phyloP scores from a whole-genome alignment of 2,113 vertebrate species.

The Tyrannus savana region DNA sequence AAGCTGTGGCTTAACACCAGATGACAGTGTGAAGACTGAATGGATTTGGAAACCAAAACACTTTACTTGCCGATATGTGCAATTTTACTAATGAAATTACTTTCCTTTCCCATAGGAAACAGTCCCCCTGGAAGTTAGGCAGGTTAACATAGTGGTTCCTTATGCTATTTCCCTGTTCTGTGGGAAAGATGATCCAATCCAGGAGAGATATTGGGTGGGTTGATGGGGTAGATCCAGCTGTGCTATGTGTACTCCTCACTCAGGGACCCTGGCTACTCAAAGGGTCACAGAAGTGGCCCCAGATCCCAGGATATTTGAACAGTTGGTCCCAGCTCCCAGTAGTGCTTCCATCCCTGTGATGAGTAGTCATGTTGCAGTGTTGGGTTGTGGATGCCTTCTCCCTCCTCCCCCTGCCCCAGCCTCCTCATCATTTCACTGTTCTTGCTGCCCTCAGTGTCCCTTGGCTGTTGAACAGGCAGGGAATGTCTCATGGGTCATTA shows the following conservation, averaged over 20 bases:
- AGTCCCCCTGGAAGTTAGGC: background rate
- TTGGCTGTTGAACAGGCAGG: background rate
- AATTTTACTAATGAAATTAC: background rate
- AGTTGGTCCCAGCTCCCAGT: background rate
- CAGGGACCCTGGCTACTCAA: background rate
- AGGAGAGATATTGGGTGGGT: background rate
- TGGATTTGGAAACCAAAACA: background rate
- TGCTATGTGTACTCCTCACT: background rate
- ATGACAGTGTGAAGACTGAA: background rate
- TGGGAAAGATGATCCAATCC: background rate
- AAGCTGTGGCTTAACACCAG: background rate
- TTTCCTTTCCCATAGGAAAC: background rate
- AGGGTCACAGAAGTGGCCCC: background rate
- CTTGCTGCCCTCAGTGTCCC: background rate
- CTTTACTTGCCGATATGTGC: background rate
- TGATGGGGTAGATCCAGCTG: background rate
- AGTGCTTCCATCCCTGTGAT: background rate
- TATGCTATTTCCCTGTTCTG: background rate
- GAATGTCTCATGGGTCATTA: background rate
- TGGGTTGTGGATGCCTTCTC: background rate
- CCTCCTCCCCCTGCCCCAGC: fast-evolving
- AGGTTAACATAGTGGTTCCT: background rate
- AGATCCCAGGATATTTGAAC: background rate
- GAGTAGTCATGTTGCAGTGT: background rate
- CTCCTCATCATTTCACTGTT: background rate